Base-by-base conservation (phyloP, 2,888 invertebrate genomes). In the Pedicia rivosa region DNA sequence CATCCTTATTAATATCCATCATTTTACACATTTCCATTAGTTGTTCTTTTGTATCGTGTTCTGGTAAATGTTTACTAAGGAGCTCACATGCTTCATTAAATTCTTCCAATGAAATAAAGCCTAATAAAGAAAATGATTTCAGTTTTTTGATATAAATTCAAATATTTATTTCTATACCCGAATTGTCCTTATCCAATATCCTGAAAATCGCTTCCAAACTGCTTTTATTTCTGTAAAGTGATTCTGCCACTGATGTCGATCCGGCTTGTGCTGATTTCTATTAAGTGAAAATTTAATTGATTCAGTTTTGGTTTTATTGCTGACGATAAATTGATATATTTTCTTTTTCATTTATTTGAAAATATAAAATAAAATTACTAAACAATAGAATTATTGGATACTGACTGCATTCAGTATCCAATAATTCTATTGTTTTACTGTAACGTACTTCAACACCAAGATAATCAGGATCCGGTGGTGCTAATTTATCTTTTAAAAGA, bases 1-100 rank as follows among this genome's bases (percentile, higher is more conserved):
- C 91, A 51, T 90, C 91, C 50, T 90, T 87, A 61, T 94, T 91
- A 50, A 91, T 78, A 55, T 94, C 92, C 74, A 94, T 87, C 56
- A 83, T 70, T 38, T 77, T 71, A 44, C 90, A 91, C 51, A 92
- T 82, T 51, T 90, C 86, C 26, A 78, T 66, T 40, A 91, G 68
- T 53, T 90, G 80, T 31, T 80, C 78, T 43, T 76, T 73, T 0
- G 77, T 77, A 56, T 87, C 74, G 3, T 78, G 75, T 43, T 79
- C 75, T 2, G 81, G 78, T 63, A 88, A 75, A 56, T 88, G 86
- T 48, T 80, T 75, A 34, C 80, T 77, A 36, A 92, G 69, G 36
- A 88, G 63, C 50, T 78, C 74, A 54, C 90, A 88, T 0, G 90
- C 88, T 47, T 91, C 88, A n/a, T 80, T 76, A 57, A 94, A 91